Conservation (phyloP, 2,888 invertebrate genomes). For the Ophioninae sp. region DNA sequence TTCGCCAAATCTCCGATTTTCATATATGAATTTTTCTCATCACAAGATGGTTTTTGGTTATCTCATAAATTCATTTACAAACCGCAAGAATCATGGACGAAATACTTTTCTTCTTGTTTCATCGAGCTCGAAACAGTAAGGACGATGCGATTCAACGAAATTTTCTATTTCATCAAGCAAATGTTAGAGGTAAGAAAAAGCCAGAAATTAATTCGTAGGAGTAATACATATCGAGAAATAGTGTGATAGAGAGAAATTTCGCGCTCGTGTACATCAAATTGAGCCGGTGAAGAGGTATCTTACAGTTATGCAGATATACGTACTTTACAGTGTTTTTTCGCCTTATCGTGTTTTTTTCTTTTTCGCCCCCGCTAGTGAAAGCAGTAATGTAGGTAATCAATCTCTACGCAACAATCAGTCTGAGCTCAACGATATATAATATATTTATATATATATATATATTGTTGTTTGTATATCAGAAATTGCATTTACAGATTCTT, state of each 20-base stretch:
- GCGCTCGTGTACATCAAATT: conserved; percentile 51
- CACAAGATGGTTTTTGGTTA: background rate
- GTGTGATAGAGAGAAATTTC: conserved; percentile 43
- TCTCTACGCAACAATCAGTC: conserved; percentile 62
- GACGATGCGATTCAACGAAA: background rate
- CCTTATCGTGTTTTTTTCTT: conserved; percentile 5
- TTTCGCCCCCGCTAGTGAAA: conserved; percentile 38
- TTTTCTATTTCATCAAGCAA: background rate
- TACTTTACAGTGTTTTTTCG: conserved; percentile 48
- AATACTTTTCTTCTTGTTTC: background rate
- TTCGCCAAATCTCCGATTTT: background rate
- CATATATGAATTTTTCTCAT: background rate
- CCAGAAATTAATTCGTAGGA: background rate
- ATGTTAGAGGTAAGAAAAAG: background rate
- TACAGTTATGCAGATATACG: conserved; percentile 34
- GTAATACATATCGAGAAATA: conserved; percentile 19
- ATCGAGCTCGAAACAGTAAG: background rate
- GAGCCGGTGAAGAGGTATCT: conserved; percentile 53
- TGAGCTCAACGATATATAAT: conserved; percentile 53
- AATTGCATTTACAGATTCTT: conserved; percentile 48
- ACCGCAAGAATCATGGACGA: background rate
- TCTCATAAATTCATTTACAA: background rate
- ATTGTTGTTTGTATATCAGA: conserved; percentile 1
- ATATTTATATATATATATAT: background rate
- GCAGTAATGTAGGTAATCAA: conserved; percentile 52